Percentiles rank a stretch among this genome's conserved stretches.
Evolutionary conservation across 2,113 vertebrate species (phyloP).

Genomic region (Pluvialis apricaria): DNA sequence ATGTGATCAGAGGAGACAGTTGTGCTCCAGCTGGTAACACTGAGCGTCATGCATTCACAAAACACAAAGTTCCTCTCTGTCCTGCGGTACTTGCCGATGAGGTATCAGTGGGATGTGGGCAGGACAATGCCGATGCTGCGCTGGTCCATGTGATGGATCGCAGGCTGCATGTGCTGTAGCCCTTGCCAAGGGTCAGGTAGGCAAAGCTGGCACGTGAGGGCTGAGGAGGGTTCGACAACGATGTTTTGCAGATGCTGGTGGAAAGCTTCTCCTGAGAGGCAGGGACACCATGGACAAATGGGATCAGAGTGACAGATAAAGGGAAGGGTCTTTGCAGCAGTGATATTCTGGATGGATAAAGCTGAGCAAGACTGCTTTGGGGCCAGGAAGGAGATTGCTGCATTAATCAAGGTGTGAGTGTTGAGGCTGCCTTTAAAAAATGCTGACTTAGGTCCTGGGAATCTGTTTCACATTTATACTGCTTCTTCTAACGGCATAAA

Average conservation of each 20-base stretch:
- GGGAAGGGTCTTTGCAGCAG: background rate
- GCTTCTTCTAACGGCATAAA: background rate
- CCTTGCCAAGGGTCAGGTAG: background rate
- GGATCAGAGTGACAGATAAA: background rate
- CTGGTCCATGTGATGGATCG: background rate
- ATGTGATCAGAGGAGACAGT: background rate
- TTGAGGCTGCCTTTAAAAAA: slow-evolving; percentile 16
- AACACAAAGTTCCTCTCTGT: background rate
- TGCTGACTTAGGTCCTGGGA: slow-evolving; percentile 18
- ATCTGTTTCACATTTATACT: background rate
- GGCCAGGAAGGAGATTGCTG: background rate
- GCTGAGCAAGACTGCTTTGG: background rate
- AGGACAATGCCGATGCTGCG: accelerated
- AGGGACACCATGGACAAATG: accelerated
- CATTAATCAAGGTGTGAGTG: slow-evolving; percentile 43
- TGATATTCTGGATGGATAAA: background rate
- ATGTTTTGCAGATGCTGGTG: background rate
- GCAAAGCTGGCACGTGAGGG: background rate
- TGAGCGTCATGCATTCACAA: background rate
- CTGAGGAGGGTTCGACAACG: accelerated
- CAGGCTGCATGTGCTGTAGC: background rate
- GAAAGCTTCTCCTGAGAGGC: background rate
- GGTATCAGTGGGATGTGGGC: background rate
- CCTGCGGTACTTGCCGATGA: accelerated
- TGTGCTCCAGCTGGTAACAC: background rate